phyloP scores from a whole-genome alignment of 2,888 invertebrate genomes.

The Orchesellides sinensis region DNA sequence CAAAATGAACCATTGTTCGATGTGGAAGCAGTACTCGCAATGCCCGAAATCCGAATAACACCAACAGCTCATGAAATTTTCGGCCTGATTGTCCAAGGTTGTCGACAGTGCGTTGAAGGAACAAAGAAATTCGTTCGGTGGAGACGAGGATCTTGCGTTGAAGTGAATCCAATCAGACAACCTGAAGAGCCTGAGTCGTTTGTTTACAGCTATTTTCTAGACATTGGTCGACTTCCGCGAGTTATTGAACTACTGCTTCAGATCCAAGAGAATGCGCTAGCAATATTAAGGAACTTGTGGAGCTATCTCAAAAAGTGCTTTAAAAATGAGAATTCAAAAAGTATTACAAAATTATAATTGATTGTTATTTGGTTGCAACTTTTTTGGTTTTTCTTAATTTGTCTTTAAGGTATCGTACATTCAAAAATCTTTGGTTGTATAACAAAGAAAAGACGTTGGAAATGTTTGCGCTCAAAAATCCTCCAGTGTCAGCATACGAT shows the following conservation, averaged over 20 bases:
- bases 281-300: conserved; percentile 67
- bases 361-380: too few species aligned
- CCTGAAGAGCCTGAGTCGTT: conserved; percentile 79
- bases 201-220: conserved; percentile 88
- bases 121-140: conserved; percentile 88
- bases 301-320: conserved; percentile 69
- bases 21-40: conserved; percentile 86
- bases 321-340: too few species aligned
- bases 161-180: conserved; percentile 82
- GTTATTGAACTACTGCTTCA: conserved; percentile 77
- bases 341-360: too few species aligned
- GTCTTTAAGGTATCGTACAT: conserved; percentile 83
- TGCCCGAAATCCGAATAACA: conserved; percentile 86
- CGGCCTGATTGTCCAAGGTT: conserved; percentile 85
- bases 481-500: conserved; percentile 84
- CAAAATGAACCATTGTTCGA: conserved; percentile 84
- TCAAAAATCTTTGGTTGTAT: conserved; percentile 85
- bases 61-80: conserved; percentile 88
- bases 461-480: conserved; percentile 84
- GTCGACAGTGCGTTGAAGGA: conserved; percentile 87
- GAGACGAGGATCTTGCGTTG: conserved; percentile 89
- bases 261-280: conserved; percentile 69
- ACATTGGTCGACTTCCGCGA: conserved; percentile 84
- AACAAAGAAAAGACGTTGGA: conserved; percentile 87
- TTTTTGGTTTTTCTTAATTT: too few species aligned